These are phyloP conservation scores for Drosophila testacea DNA, from an alignment of 2,888 invertebrate genomes.

Conservation along the genomic window DNA sequence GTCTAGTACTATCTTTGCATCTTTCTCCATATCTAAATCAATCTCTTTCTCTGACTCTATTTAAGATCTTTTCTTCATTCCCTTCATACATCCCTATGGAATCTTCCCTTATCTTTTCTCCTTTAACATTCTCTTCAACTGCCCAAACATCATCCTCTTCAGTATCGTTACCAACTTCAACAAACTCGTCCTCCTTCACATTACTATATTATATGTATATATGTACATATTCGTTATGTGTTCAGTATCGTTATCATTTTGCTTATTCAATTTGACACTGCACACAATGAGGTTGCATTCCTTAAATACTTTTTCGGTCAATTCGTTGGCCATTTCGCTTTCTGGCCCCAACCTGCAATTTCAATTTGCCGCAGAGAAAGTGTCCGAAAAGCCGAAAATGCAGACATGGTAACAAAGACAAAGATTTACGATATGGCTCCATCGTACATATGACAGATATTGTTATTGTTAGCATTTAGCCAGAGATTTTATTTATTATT, in stretches of 20 bases:
- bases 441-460: conserved; percentile 55
- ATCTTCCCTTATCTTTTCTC: background rate
- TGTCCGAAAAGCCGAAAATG: conserved; percentile 36
- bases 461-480: conserved; percentile 40
- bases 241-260: background rate
- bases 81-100: background rate
- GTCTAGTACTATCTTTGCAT: background rate
- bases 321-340: conserved; percentile 29
- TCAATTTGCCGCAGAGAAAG: conserved; percentile 59
- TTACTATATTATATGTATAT: background rate
- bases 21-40: too few species aligned
- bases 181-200: background rate
- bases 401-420: conserved; percentile 52
- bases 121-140: background rate
- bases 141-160: background rate
- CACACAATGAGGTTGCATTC: conserved; percentile 29
- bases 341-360: conserved; percentile 26
- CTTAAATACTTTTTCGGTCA: conserved; percentile 27
- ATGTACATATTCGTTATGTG: background rate
- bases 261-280: background rate
- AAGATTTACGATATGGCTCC: conserved; percentile 64
- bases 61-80: background rate
- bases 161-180: too few species aligned
- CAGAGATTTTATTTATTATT: conserved; percentile 15
- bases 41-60: too few species aligned